Base-by-base conservation (phyloP, 2,888 invertebrate genomes). In the Cephus pygmeus region DNA sequence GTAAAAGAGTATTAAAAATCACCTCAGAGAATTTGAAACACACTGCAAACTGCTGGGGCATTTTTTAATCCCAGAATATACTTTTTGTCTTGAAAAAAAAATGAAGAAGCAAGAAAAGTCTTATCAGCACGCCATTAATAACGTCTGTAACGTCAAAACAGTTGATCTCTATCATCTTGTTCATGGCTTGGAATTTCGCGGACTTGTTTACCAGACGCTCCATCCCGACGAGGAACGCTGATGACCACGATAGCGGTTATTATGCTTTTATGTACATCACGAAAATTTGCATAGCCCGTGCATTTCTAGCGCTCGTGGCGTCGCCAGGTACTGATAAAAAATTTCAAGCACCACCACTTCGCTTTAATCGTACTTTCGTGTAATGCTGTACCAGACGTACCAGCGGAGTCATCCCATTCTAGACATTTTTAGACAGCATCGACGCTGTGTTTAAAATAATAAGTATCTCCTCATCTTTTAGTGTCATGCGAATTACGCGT, bases 281-380 rank as follows among this genome's bases (percentile, higher is more conserved):
- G 78, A 74, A 83, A 86, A 86, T 86, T 86, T 86, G 81, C 86
- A 86, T 86, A 84, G 73, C 81, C 76, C 78, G 78, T 75, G 75
- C 78, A 80, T 80, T 79, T 80, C 77, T 71, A 34, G 76, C 74
- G 73, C n/a, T 77, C 75, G 75, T 81, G 79, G 76, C 71, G 73
- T 23, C 23, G 40, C 40, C 23, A 23, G 69, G 73, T 69, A 76
- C 68, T 56, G 73, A 83, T 80, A 82, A 86, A 85, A 84, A 84
- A 76, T 56, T 75, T 75, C 73, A 12, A 69, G 68, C 78, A 69
- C 77, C 73, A 69, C 76, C 77, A 76, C 80, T 85, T 79, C 79
- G 75, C 75, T 81, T 77, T 82, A 83, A 84, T 84, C 86, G 82
- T 76, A 78, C 81, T 84, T 83, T 80, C 81, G 79, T 82, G 81